Base-by-base conservation (phyloP, 2,888 invertebrate genomes). In the Nephrotoma guestfalica region DNA sequence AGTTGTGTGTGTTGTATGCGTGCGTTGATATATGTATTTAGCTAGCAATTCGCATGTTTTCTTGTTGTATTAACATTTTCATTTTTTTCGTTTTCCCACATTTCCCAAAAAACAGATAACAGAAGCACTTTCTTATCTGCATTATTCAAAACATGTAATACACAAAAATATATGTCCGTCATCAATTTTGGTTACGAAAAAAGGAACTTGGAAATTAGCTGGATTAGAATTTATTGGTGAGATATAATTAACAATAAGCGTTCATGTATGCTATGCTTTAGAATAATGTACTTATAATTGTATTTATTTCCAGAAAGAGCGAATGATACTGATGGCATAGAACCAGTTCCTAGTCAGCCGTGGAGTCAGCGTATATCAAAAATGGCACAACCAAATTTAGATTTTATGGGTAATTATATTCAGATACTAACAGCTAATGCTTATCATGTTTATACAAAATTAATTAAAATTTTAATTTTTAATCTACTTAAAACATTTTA, bases 131-230 rank as follows among this genome's bases (percentile, higher is more conserved):
- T 94, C 97, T 88, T 98, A 96, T 92, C 93, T 99, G 88, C 99
- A 99, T 92, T 96, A 96, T 92, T 95, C 95, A 51, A 95, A 95
- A 88, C 96, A 96, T 91, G 94, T 97, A 89, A 93, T 99, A 88
- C 99, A 99, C 91, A 95, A 98, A 89, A 99, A 99, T 92, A 95
- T 99, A 84, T 98, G 97, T 90, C 99, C 99, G 2, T 95, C 96
- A 88, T 96, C 97, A 89, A 96, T 99, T 89, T 94, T 98, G 89
- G 95, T 99, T 88, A 98, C 97, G 86, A 97, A 96, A 91, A 94
- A 95, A 87, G 98, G 98, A 88, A 97, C 97, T 83, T 99, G 99
- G 99, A 99, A 99, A 91, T 93, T 99, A 87, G 96, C 96, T 86
- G 98, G 99, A 41, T 94, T 99, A 88, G 98, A 98, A 91, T 99